Conservation (phyloP, 1,140 invertebrate species). For the Bombus balteatus region DNA sequence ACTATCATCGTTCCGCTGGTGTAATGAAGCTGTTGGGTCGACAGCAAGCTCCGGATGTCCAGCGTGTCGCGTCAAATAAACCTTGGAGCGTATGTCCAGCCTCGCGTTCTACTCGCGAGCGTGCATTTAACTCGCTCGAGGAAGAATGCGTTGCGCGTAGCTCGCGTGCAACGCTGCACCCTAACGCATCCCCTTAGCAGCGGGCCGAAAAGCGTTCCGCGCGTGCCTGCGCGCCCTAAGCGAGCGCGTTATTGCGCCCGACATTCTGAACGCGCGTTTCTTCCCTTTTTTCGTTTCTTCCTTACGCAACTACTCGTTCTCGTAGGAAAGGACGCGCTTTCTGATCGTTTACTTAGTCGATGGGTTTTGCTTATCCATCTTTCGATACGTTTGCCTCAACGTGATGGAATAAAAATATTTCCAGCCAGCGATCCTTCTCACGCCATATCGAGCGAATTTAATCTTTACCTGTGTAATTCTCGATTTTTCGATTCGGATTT, state of each 20-base stretch:
- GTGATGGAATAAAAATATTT: conserved; percentile 51
- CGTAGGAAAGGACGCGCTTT: not conserved
- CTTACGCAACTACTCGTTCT: not conserved
- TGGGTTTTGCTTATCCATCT: conserved; percentile 36
- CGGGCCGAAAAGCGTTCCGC: conserved; percentile 55
- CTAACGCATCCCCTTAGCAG: conserved; percentile 23
- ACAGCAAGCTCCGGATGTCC: no score
- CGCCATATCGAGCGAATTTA: no score
- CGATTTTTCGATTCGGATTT: not conserved
- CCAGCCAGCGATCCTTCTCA: not conserved
- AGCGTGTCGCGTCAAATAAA: not conserved
- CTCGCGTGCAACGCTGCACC: conserved; percentile 5
- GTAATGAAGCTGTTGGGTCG: conserved; percentile 33
- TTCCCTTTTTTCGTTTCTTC: not conserved
- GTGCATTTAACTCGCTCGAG: not conserved
- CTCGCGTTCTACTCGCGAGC: not conserved
- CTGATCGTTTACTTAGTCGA: conserved; percentile 37
- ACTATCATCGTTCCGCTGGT: not conserved
- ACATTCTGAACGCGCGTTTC: conserved; percentile 54
- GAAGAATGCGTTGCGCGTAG: conserved; percentile 36
- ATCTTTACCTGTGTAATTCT: not conserved
- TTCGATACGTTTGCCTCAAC: conserved; percentile 37
- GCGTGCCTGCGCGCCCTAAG: conserved; percentile 47
- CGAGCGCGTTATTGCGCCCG: conserved; percentile 37
- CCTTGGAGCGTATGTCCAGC: not conserved